Evolutionary conservation across 2,888 invertebrate species (phyloP).

Genomic region (Ferrisia virgata): DNA sequence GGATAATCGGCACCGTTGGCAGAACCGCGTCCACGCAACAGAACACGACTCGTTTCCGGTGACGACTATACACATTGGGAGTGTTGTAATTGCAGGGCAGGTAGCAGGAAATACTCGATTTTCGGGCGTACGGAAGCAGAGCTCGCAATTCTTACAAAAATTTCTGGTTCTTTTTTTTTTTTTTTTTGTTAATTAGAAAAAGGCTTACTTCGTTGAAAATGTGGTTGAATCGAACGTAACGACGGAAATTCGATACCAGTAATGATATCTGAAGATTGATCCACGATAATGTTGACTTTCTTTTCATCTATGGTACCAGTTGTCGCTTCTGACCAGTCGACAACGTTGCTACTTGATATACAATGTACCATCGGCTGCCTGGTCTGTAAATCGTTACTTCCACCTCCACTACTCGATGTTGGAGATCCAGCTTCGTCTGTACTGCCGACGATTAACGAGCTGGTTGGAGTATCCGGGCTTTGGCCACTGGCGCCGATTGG

Average conservation of each 20-base stretch:
- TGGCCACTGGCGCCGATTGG: slow-evolving; percentile 62
- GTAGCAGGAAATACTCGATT: background rate
- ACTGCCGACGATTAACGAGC: slow-evolving; percentile 51
- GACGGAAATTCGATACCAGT: slow-evolving; percentile 33
- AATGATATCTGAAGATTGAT: slow-evolving; percentile 37
- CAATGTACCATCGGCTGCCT: slow-evolving; percentile 74
- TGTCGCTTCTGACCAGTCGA: slow-evolving; percentile 51
- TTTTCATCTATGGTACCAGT: slow-evolving; percentile 27
- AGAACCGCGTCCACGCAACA: background rate
- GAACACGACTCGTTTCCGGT: background rate
- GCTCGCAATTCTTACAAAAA: too few relatives aligned
- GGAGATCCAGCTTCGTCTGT: slow-evolving; percentile 51
- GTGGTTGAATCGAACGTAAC: slow-evolving; percentile 35
- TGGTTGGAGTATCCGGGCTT: slow-evolving; percentile 48
- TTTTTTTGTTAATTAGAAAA: background rate
- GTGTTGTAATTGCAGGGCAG: too few relatives aligned
- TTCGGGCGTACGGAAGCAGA: too few relatives aligned
- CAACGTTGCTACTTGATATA: slow-evolving; percentile 81
- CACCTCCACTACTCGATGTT: slow-evolving; percentile 50
- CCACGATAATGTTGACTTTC: slow-evolving; percentile 43
- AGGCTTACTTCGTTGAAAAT: slow-evolving; percentile 42
- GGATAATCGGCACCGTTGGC: background rate
- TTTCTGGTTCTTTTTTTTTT: background rate
- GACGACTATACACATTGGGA: background rate
- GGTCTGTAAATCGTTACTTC: slow-evolving; percentile 47